These are phyloP conservation scores for Spatulosminthurus flaviceps DNA, from an alignment of 2,888 invertebrate species.

Conservation along the genomic window DNA sequence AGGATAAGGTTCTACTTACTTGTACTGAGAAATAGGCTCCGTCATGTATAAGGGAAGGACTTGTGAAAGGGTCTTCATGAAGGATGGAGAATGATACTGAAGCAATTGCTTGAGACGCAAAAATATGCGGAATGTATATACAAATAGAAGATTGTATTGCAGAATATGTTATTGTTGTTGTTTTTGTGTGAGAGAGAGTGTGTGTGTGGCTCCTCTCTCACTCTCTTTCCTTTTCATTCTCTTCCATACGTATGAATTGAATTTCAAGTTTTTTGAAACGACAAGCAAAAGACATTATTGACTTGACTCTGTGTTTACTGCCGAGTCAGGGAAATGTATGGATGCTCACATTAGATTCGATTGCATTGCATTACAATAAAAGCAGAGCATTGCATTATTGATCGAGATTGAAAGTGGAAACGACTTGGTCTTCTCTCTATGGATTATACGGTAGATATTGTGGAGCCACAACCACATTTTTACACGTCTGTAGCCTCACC, in stretches of 20 bases:
- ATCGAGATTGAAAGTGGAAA: conserved; percentile 44
- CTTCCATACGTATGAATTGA: conserved; percentile 12
- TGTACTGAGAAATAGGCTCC: too few species aligned
- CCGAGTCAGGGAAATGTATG: conserved; percentile 40
- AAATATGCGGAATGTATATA: too few species aligned
- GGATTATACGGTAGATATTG: conserved; percentile 25
- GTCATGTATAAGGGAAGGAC: too few species aligned
- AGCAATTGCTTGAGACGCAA: too few species aligned
- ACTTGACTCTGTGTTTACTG: conserved; percentile 26
- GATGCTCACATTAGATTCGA: conserved; percentile 39
- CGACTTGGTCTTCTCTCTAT: conserved; percentile 31
- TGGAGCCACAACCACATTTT: conserved; percentile 33
- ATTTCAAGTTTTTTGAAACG: conserved; percentile 29
- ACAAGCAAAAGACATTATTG: conserved; percentile 37
- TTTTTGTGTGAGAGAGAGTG: too few species aligned
- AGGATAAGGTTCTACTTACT: too few species aligned
- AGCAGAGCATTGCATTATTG: conserved; percentile 45
- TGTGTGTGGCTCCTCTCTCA: too few species aligned
- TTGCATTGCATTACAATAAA: conserved; percentile 49
- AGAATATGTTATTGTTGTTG: too few species aligned
- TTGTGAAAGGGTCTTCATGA: too few species aligned
- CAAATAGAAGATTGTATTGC: too few species aligned
- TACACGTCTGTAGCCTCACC: conserved; percentile 22
- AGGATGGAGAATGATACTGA: too few species aligned
- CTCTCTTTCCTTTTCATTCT: too few species aligned